phyloP scores from a whole-genome alignment of 2,113 vertebrate species.

The Thunnus maccoyii region DNA sequence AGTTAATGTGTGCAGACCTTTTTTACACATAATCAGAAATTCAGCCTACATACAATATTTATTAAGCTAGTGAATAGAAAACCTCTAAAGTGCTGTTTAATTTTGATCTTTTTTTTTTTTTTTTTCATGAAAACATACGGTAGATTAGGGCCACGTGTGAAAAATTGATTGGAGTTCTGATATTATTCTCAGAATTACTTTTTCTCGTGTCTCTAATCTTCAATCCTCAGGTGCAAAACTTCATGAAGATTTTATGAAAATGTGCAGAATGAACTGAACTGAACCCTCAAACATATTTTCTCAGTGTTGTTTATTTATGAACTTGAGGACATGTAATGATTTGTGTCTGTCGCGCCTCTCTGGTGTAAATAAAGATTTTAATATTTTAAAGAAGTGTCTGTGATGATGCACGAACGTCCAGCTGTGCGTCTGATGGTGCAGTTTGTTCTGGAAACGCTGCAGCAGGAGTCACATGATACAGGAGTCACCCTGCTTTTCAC shows the following conservation, averaged over 20 bases:
- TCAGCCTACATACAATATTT: too few relatives aligned
- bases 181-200: too few relatives aligned
- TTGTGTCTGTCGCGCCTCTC: neutral
- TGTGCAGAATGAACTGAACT: slow-evolving; percentile 1
- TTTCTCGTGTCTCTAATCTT: too few relatives aligned
- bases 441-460: slow-evolving; percentile 48
- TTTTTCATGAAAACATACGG: too few relatives aligned
- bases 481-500: slow-evolving; percentile 15
- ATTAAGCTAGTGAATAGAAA: neutral
- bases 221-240: neutral
- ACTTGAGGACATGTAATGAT: neutral
- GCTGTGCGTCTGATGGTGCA: slow-evolving; percentile 1
- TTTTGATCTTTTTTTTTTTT: too few relatives aligned
- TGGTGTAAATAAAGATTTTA: slow-evolving; percentile 49
- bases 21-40: too few relatives aligned
- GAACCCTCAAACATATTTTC: neutral
- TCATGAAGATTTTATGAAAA: neutral
- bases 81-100: neutral
- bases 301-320: neutral
- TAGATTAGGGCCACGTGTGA: too few relatives aligned
- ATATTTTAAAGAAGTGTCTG: slow-evolving; percentile 3
- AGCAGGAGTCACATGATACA: slow-evolving; percentile 53
- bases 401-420: neutral
- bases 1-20: too few relatives aligned
- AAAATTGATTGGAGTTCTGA: too few relatives aligned